A percentile compares a stretch with the other conserved stretches of the same genome.
Conservation (phyloP, 2,797 vertebrate species). For the Gymnothorax reevesii region DNA sequence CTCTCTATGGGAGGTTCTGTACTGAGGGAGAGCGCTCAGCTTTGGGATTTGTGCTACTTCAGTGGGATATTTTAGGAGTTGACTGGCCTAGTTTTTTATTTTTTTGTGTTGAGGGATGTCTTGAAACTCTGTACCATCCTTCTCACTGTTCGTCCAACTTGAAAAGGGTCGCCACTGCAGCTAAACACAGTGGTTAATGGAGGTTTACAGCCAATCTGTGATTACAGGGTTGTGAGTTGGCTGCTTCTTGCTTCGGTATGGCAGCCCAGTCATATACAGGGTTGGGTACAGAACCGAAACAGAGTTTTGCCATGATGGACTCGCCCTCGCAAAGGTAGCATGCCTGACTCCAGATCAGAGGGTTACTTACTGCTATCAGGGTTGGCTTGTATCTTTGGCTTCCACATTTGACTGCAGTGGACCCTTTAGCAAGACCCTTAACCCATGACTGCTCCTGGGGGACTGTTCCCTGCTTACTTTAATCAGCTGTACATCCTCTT, state of each 20-base stretch:
- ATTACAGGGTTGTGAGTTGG: neutral
- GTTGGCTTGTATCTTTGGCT: too few species aligned
- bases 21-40: neutral
- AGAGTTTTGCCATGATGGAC: too few species aligned
- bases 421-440: too few species aligned
- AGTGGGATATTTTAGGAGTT: neutral
- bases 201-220: neutral
- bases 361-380: too few species aligned
- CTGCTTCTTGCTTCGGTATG: neutral
- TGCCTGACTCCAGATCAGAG: too few species aligned
- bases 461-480: too few species aligned
- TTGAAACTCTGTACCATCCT: neutral
- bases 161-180: neutral
- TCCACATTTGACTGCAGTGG: too few species aligned
- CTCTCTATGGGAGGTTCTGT: neutral
- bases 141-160: neutral
- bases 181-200: neutral
- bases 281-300: too few species aligned
- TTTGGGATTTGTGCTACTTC: neutral
- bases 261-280: neutral
- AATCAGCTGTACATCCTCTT: too few species aligned
- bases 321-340: too few species aligned
- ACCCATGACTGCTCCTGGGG: too few species aligned
- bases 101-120: neutral
- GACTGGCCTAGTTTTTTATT: neutral